phyloP scores from a whole-genome alignment of 2,113 vertebrate genomes.

The Larimichthys polyactis region DNA sequence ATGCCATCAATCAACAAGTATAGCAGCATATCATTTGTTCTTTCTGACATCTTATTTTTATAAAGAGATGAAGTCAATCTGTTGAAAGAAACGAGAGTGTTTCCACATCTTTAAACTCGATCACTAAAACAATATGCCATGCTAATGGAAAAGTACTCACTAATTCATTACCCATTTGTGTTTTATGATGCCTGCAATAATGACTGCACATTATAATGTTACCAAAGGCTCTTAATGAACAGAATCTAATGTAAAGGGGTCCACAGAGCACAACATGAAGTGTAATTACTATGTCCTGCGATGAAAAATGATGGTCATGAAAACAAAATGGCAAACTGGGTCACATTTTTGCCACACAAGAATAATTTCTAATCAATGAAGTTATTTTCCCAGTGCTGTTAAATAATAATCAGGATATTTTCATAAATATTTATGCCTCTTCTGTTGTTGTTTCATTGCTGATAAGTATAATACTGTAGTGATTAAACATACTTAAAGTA shows the following conservation, averaged over 20 bases:
- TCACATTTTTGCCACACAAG: slow-evolving; percentile 32
- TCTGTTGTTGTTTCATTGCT: neutral
- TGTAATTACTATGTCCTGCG: slow-evolving; percentile 61
- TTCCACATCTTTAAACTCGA: slow-evolving; percentile 71
- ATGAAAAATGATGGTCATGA: slow-evolving; percentile 56
- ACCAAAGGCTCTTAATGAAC: slow-evolving; percentile 71
- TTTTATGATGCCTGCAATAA: slow-evolving; percentile 76
- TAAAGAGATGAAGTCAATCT: slow-evolving; percentile 32
- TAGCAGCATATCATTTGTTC: neutral
- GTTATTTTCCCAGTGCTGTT: slow-evolving; percentile 34
- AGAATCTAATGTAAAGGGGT: slow-evolving; percentile 60
- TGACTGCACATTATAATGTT: slow-evolving; percentile 70
- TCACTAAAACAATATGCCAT: slow-evolving; percentile 68
- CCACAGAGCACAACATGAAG: slow-evolving; percentile 63
- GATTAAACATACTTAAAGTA: neutral
- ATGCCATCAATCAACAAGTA: slow-evolving; percentile 1
- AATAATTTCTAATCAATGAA: slow-evolving; percentile 24
- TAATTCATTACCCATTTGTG: slow-evolving; percentile 69
- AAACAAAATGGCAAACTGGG: slow-evolving; percentile 45
- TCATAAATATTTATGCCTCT: slow-evolving; percentile 11
- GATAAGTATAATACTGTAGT: neutral
- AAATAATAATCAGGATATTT: slow-evolving; percentile 22
- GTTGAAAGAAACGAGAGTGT: slow-evolving; percentile 43
- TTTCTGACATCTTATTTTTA: slow-evolving; percentile 10
- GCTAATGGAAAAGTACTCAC: slow-evolving; percentile 72